Conservation (phyloP, 2,888 invertebrate genomes). For the Malachius bipustulatus region DNA sequence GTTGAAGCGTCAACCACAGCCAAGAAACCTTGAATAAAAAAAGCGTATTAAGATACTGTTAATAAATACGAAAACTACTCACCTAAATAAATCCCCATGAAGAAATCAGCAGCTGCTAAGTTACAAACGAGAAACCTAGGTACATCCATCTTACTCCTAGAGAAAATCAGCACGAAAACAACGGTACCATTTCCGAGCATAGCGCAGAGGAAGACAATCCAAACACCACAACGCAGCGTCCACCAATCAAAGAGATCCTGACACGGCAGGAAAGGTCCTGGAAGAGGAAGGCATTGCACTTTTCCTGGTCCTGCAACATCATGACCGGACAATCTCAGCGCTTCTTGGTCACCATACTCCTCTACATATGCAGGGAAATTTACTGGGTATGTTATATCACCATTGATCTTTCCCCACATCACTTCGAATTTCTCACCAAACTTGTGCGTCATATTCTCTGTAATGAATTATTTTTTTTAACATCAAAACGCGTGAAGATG, state of each 20-base stretch:
- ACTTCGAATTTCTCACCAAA: conserved; percentile 58
- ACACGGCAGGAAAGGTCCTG: conserved; percentile 90
- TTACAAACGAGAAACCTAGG: conserved; percentile 95
- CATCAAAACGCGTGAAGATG: too few species aligned
- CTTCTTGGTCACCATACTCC: conserved; percentile 57
- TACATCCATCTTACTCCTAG: conserved; percentile 89
- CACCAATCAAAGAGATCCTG: conserved; percentile 96
- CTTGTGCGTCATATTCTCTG: conserved; percentile 62
- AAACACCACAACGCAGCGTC: conserved; percentile 91
- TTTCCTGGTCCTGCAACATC: conserved; percentile 34
- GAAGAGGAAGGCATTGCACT: conserved; percentile 71
- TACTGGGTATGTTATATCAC: conserved; percentile 57
- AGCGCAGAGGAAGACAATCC: conserved; percentile 92
- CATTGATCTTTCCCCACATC: conserved; percentile 56
- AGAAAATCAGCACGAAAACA: conserved; percentile 83
- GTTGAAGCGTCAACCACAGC: conserved; percentile 95
- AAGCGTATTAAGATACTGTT: background rate
- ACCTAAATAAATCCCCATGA: conserved; percentile 92
- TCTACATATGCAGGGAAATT: conserved; percentile 59
- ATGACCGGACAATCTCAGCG: conserved; percentile 26
- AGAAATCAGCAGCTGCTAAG: conserved; percentile 91
- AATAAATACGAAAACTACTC: conserved; percentile 18
- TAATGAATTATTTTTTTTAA: too few species aligned
- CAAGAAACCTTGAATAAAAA: conserved; percentile 55
- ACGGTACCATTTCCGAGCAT: conserved; percentile 94